phyloP scores from a whole-genome alignment of 2,113 vertebrate species.

The Ranitomeya variabilis region DNA sequence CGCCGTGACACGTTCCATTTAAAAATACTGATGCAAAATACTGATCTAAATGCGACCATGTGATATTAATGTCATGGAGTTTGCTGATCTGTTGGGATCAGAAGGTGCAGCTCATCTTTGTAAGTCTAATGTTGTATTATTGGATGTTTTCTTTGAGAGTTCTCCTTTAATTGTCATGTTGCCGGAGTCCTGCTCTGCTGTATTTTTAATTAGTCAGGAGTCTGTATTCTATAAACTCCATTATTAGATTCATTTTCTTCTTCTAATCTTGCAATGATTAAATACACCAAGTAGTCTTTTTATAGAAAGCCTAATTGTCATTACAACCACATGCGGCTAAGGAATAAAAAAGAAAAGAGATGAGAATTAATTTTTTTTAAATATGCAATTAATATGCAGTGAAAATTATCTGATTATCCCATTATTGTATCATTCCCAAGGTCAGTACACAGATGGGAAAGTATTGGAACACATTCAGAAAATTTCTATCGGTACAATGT shows the following conservation, averaged over 20 bases:
- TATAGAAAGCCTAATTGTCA: conserved; percentile 41
- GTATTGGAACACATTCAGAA: conserved; percentile 14
- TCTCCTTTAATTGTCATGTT: conserved; percentile 1
- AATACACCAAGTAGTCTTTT: conserved; percentile 39
- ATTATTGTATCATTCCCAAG: conserved; percentile 50
- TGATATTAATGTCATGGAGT: neutral
- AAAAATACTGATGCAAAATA: too few species aligned
- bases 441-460: conserved; percentile 23
- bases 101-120: neutral
- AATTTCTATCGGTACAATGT: neutral
- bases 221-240: conserved; percentile 18
- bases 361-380: conserved; percentile 40
- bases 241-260: conserved; percentile 53
- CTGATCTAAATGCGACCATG: too few species aligned
- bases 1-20: too few species aligned
- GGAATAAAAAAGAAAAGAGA: neutral
- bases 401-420: conserved; percentile 45
- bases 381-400: conserved; percentile 49
- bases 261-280: conserved; percentile 48
- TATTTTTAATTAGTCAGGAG: conserved; percentile 41
- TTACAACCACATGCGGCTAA: conserved; percentile 23
- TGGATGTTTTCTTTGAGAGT: neutral
- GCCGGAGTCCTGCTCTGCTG: neutral
- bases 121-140: neutral
- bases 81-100: neutral